Percentiles rank a stretch among this genome's conserved stretches.
Conservation (phyloP, 2,113 vertebrate species). For the Sorex fumeus region DNA sequence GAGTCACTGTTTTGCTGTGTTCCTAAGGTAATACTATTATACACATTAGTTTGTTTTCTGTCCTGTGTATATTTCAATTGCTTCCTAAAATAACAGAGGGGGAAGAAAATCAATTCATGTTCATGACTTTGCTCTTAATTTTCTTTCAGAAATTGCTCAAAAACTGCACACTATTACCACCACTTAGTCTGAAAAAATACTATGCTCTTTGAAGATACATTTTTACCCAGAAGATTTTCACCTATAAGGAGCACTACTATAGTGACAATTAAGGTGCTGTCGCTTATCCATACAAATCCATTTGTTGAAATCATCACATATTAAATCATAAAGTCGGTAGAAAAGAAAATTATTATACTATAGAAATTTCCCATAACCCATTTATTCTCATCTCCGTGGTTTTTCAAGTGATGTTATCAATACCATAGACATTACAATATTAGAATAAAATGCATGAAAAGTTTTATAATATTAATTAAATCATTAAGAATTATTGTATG, state of each 20-base stretch:
- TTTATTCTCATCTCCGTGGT: not conserved
- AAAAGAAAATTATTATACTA: not conserved
- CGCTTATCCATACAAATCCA: not conserved
- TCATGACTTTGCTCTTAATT: constrained; percentile 41
- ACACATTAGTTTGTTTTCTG: not conserved
- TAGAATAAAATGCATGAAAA: not conserved
- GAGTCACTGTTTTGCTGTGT: not conserved
- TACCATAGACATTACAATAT: not conserved
- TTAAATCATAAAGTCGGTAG: not conserved
- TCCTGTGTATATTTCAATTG: not conserved
- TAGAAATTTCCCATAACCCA: not conserved
- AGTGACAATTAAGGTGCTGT: not conserved
- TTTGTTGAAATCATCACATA: not conserved
- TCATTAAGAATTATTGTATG: constrained; percentile 9
- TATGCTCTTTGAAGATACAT: not conserved
- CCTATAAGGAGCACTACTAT: not conserved
- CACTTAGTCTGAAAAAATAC: constrained; percentile 46
- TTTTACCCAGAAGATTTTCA: not conserved
- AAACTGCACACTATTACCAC: not conserved
- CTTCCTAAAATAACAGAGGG: not conserved
- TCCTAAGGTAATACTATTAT: not conserved
- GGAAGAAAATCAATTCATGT: not conserved
- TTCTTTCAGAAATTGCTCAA: constrained; percentile 69
- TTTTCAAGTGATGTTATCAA: constrained; percentile 15
- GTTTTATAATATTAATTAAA: not conserved